phyloP scores from a whole-genome alignment of 2,797 vertebrate species.

The Emys orbicularis region DNA sequence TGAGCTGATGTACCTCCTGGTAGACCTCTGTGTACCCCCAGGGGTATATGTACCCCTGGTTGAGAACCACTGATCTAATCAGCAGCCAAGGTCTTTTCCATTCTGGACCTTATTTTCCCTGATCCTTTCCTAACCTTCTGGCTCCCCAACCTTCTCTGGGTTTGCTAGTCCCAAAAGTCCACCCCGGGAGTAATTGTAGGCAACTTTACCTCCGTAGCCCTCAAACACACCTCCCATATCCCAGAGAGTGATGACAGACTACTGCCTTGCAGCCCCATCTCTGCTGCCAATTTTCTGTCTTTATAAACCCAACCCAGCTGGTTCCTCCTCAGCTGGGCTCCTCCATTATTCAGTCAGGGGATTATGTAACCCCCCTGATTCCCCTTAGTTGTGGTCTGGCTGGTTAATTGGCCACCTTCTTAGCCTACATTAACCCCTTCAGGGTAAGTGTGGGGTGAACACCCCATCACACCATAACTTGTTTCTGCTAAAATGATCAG shows the following conservation, averaged over 20 bases:
- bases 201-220: not conserved
- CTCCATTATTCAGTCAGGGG: not conserved
- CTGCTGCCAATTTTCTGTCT: not conserved
- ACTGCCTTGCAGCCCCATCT: not conserved
- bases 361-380: not conserved
- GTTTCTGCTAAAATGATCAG: conserved; percentile 22
- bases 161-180: not conserved
- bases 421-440: not conserved
- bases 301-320: not conserved
- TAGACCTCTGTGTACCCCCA: too few relatives aligned
- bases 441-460: not conserved
- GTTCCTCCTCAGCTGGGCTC: not conserved
- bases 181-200: not conserved
- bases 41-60: too few relatives aligned
- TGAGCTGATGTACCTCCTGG: too few relatives aligned
- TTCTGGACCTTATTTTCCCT: not conserved
- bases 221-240: not conserved
- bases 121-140: not conserved
- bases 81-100: not conserved
- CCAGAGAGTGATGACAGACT: not conserved
- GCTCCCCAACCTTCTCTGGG: not conserved
- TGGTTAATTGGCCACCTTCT: not conserved
- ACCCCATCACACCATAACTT: not conserved
- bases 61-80: not conserved
- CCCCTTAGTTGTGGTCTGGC: not conserved